These are phyloP conservation scores for Aphidius colemani DNA, from an alignment of 2,888 invertebrate genomes.

Conservation along the genomic window DNA sequence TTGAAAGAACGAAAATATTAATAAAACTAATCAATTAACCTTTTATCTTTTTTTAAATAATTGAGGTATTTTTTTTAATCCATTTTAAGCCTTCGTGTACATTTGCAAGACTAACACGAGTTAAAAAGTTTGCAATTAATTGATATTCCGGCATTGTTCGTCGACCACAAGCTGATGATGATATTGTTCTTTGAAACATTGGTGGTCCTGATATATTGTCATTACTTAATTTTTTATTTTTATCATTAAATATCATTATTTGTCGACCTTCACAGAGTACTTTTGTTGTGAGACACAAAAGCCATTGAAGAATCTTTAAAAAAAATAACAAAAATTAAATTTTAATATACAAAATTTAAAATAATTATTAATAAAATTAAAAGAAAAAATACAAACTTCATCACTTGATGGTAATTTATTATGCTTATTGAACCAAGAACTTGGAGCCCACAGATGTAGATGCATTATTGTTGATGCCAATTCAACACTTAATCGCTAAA, in stretches of 20 bases:
- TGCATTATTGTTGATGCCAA: slow-evolving; percentile 78
- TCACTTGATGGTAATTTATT: slow-evolving; percentile 66
- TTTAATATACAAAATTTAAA: background rate
- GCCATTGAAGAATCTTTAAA: slow-evolving; percentile 73
- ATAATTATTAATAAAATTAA: background rate
- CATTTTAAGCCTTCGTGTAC: slow-evolving; percentile 69
- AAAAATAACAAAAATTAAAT: slow-evolving; percentile 24
- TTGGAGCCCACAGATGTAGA: slow-evolving; percentile 76
- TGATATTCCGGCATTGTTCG: slow-evolving; percentile 74
- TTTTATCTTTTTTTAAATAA: slow-evolving; percentile 4
- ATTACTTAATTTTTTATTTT: slow-evolving; percentile 26
- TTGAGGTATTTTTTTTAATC: slow-evolving; percentile 63
- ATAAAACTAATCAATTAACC: slow-evolving; percentile 2
- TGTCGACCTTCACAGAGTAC: slow-evolving; percentile 70
- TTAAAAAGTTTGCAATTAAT: slow-evolving; percentile 72
- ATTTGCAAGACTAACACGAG: slow-evolving; percentile 67
- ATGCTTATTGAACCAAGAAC: slow-evolving; percentile 66
- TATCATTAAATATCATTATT: slow-evolving; percentile 29
- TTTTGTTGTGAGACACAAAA: slow-evolving; percentile 75
- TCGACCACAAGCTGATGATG: slow-evolving; percentile 59
- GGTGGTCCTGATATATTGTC: slow-evolving; percentile 23
- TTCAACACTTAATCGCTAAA: slow-evolving; percentile 67
- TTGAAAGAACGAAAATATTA: slow-evolving; percentile 8
- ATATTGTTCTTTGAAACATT: slow-evolving; percentile 39
- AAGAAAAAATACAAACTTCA: slow-evolving; percentile 61